phyloP scores from a whole-genome alignment of 2,797 vertebrate species.

The Eulemur coronatus region DNA sequence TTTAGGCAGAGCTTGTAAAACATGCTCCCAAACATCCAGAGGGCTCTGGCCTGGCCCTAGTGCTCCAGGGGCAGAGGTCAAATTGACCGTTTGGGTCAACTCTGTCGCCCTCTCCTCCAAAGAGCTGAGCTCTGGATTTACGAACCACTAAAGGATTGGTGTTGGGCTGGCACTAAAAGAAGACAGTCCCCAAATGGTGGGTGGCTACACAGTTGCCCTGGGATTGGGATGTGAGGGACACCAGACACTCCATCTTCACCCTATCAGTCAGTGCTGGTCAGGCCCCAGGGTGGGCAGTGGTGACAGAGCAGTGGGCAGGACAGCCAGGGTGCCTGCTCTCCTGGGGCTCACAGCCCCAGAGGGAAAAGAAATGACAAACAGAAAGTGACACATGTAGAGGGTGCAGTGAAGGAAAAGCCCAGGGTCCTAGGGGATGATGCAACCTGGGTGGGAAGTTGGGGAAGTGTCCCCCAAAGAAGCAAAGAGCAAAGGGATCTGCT shows the following conservation, averaged over 20 bases:
- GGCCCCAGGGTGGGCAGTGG: not conserved
- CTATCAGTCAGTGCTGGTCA: not conserved
- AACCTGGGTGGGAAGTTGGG: not conserved
- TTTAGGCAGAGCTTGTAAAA: slow-evolving; percentile 1
- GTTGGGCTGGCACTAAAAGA: not conserved
- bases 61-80: not conserved
- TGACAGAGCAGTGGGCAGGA: not conserved
- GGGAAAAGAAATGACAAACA: not conserved
- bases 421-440: not conserved
- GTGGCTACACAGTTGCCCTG: not conserved
- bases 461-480: not conserved
- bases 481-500: not conserved
- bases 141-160: not conserved
- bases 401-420: not conserved
- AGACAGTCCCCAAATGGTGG: not conserved
- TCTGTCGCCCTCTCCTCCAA: not conserved
- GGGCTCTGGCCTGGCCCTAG: not conserved
- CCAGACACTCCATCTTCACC: not conserved
- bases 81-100: not conserved
- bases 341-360: not conserved
- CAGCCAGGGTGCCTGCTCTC: not conserved
- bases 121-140: not conserved
- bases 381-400: not conserved
- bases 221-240: not conserved
- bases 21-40: not conserved